Evolutionary conservation across 2,113 vertebrate genomes (phyloP), one percentile per base, ranked within the genome.

Genomic region (Anhinga anhinga): DNA sequence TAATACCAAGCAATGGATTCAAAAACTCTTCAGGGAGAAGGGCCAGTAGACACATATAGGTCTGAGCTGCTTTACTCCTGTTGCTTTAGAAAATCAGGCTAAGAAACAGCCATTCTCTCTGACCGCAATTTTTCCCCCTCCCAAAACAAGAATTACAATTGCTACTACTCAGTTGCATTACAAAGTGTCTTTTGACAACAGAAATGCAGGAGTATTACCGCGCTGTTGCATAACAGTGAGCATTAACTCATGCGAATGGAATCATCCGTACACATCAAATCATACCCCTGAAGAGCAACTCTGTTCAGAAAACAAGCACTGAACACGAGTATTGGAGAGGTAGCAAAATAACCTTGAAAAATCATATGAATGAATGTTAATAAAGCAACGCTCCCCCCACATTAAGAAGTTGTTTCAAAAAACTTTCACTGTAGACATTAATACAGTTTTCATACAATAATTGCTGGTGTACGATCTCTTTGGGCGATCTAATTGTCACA

Each of bases 201-300:
- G n/a, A 92, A 90, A 77, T 4, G 3, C 0, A 2, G 38, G 36
- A 88, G 59, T 50, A 38, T 67, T 81, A 92, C 72, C 89, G 74
- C 91, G 81, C 70, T 84, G 62, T 76, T 94, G 93, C 63, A 66
- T 59, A 94, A 91, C 81, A 61, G 34, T 61, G 65, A 40, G 49
- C 42, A 53, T 62, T 76, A 87, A 73, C 50, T 97, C 84, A 70
- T 42, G 29, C 30, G 62, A 88, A 91, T 61, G 70, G 86, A 96
- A 94, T 50, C 62, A 93, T 62, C 62, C 8, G 7, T 2, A 95
- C 45, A 73, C 74, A 77, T 7, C 32, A 62, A 82, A 56, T 85
- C 7, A 1, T 9, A 79, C 22, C 76, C 50, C 59, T 61, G 19
- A 36, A 69, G 49, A 90, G 67, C 62, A 79, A 27, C 42, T 50